Base-by-base conservation (phyloP, 1,140 invertebrate genomes). In the Tribolium castaneum region DNA sequence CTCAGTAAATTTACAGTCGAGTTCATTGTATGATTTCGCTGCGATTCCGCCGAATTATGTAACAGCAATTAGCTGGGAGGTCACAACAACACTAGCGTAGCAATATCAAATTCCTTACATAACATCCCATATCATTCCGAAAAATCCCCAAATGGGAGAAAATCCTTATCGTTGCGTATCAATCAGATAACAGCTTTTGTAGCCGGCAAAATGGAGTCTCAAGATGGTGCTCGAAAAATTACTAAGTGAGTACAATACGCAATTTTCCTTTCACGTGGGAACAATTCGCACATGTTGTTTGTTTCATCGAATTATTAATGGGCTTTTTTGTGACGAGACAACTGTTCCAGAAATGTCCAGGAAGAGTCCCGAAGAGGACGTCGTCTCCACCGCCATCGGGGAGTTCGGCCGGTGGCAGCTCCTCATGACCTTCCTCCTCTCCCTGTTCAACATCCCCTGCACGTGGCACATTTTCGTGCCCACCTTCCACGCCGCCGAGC, bases 391-490 rank as follows among this genome's bases (percentile, higher is more conserved):
- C 7, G 85, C 91, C 6, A 93, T 94, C 77, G 93, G 93, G 0
- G 89, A 92, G 82, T 93, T 93, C 81, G 94, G 94, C 45, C 89
- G 90, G 75, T 94, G 93, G 93, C 94, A 94, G 84, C 87, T 93
- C 14, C 81, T 92, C 71, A 89, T 93, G 82, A 93, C 92, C 0
- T 90, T 93, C 78, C 87, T 93, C 3, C 87, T 94, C 45, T 93
- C 93, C 0, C 82, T 94, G 30, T 92, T 93, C 85, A 93, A 93
- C 81, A 91, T 94, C 81, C 93, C 93, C 1, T 93, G 93, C 81
- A 93, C 93, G 12, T 93, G 93, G 87, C 93, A 94, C 84, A 93
- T 94, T 82, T 92, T 92, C 84, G 89, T 90, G 39, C 90, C 92
- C 2, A 91, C 92, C 1, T 93, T 93, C 75, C 87, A 93, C 87